Evolutionary conservation across 2,797 vertebrate species (phyloP), one percentile per base, ranked within the genome.

Genomic region (Acanthiza pusilla): DNA sequence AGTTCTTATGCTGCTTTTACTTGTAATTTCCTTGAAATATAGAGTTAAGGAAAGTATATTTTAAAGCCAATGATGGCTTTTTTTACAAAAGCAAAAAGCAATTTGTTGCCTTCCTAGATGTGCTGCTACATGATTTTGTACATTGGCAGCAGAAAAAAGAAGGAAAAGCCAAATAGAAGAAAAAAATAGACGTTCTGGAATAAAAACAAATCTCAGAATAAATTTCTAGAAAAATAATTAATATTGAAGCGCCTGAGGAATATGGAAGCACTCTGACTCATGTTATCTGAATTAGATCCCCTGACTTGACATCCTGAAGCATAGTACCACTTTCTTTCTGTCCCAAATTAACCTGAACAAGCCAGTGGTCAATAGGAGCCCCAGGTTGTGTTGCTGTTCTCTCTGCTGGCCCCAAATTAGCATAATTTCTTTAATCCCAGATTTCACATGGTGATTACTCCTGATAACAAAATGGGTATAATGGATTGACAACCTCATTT

Each of bases 401-500:
- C 77, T 30, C 43, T 30, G 18, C 34, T 45, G 26, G 3, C 42
- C 48, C 11, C 53, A 77, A 67, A 93, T 85, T 89, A 93, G 48
- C 48, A 77, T 55, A 10, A 34, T 91, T 95, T 89, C 81, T 94
- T 89, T 71, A 91, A 53, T 89, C 81, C 68, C 1, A 5, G 58
- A 62, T 88, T 96, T 88, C 77, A 66, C 17, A 85, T 0, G 1
- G 26, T 68, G 62, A 95, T 93, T 90, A 71, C 20, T 88, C n/a
- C 47, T 89, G 76, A 40, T 88, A 92, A 85, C 30, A 89, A 80
- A 91, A 84, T 53, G 68, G 8, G 4, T 66, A 22, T 77, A 88
- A 91, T 29, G 45, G 73, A 68, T 34, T 88, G 85, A 66, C 66
- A 88, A 53, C 29, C 66, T 88, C 51, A 91, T 95, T 94, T 96